Base-by-base conservation (phyloP, 2,888 invertebrate genomes). In the Parnassius mnemosyne region DNA sequence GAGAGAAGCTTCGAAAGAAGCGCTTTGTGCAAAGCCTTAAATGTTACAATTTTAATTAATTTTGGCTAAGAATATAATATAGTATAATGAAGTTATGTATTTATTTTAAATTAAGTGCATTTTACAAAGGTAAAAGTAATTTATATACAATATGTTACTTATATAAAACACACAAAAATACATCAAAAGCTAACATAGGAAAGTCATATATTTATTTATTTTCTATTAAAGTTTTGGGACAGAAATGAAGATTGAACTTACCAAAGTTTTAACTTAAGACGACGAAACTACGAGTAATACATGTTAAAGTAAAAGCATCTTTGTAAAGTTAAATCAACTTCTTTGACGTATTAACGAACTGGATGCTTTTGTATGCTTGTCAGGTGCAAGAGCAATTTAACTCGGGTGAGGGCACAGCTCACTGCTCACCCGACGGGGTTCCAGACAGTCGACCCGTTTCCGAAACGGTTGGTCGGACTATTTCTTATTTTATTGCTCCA, bases 351-450 rank as follows among this genome's bases (percentile, higher is more conserved):
- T 60, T 60, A 60, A 65, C 43, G 61, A 67, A 65, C 61, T 65
- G 65, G 66, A 57, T 61, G 63, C 65, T 71, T 72, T 69, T 69
- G 77, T 78, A 80, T 75, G 77, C 83, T 74, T 69, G 83, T 83
- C 87, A 86, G 86, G 85, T 86, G 84, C 81, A 81, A 76, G 74
- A 71, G 77, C 81, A 80, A 85, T 86, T 83, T 77, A 70, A 72
- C 60, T 59, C 60, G 65, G 64, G 63, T 61, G 49, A 49, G 13
- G 49, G 49, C 46, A 73, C 72, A 69, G 72, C 70, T 65, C 46
- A 73, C 72, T 69, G 72, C 70, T 65, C 69, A 70, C 70, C 74
- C 74, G 73, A 68, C 67, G 64, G 65, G 62, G 67, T 63, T 67
- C 75, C 77, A 80, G 80, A 78, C 81, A 77, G 76, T 64, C 71